Conservation (phyloP, 1,140 invertebrate species). For the Pollicipes pollicipes region DNA sequence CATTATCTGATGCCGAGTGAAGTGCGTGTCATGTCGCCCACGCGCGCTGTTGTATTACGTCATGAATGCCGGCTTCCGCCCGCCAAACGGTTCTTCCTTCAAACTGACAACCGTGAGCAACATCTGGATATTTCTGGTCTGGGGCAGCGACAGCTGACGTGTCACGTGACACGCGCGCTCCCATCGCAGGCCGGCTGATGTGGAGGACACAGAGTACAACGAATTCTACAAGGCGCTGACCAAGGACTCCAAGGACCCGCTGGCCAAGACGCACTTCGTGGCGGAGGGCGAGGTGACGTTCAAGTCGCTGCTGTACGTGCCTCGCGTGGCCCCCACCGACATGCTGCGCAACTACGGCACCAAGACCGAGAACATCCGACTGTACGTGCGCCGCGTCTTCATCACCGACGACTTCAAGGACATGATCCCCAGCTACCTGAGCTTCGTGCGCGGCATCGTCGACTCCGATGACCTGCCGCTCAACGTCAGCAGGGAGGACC, state of each 20-base stretch:
- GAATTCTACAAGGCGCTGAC: conserved; percentile 89
- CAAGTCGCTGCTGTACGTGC: conserved; percentile 86
- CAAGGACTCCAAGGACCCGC: conserved; percentile 70
- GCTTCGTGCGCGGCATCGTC: conserved; percentile 86
- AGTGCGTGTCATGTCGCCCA: too few species aligned
- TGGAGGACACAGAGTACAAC: conserved; percentile 71
- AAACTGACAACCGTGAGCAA: too few species aligned
- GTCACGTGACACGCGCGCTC: too few species aligned
- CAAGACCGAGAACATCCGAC: conserved; percentile 83
- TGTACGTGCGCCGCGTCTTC: conserved; percentile 92
- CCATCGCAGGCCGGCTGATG: conserved; percentile 50
- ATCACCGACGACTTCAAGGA: conserved; percentile 99
- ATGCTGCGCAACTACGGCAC: conserved; percentile 89
- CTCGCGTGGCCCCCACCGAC: conserved; percentile 71
- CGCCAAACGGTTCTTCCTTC: too few species aligned
- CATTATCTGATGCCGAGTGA: too few species aligned
- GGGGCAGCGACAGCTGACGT: too few species aligned
- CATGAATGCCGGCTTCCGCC: too few species aligned
- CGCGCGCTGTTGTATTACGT: too few species aligned
- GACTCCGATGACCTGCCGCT: conserved; percentile 98
- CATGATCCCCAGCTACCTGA: conserved; percentile 96
- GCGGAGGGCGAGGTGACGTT: conserved; percentile 98
- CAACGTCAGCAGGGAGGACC: conserved; percentile 92
- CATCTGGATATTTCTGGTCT: too few species aligned
- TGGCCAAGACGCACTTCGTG: conserved; percentile 84